Conservation (phyloP, 2,888 invertebrate genomes). For the Thyatira batis region DNA sequence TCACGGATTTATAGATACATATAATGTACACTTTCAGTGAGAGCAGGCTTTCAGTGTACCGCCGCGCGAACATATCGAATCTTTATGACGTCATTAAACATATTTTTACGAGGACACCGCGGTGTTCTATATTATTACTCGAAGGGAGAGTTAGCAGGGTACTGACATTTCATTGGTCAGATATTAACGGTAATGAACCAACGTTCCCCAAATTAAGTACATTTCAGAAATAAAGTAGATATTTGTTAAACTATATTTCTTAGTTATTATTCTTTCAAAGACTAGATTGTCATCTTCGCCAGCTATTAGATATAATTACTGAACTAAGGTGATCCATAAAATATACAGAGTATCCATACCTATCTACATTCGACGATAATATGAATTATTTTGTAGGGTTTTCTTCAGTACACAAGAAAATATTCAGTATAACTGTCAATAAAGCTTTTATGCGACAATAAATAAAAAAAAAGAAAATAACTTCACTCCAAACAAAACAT, state of each 20-base stretch:
- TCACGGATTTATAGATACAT: constrained; percentile 68
- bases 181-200: constrained; percentile 59
- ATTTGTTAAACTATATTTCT: constrained; percentile 54
- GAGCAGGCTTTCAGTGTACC: constrained; percentile 63
- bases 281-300: too few relatives aligned
- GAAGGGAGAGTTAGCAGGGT: constrained; percentile 52
- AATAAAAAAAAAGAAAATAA: constrained; percentile 33
- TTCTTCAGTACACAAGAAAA: constrained; percentile 9
- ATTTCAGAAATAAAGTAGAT: constrained; percentile 57
- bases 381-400: too few relatives aligned
- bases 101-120: constrained; percentile 79
- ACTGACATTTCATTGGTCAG: constrained; percentile 67
- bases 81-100: constrained; percentile 79
- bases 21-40: constrained; percentile 50
- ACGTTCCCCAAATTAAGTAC: constrained; percentile 67
- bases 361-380: too few relatives aligned
- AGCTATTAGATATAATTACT: too few relatives aligned
- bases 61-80: constrained; percentile 69
- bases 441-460: constrained; percentile 14
- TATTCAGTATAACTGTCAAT: constrained; percentile 8
- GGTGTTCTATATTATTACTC: constrained; percentile 69
- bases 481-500: constrained; percentile 47
- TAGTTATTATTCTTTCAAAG: too few relatives aligned
- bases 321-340: too few relatives aligned
- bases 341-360: too few relatives aligned